A percentile compares a stretch with the other conserved stretches of the same genome.
Evolutionary conservation across 1,140 invertebrate genomes (phyloP).

Genomic region (Cydia strobilella): DNA sequence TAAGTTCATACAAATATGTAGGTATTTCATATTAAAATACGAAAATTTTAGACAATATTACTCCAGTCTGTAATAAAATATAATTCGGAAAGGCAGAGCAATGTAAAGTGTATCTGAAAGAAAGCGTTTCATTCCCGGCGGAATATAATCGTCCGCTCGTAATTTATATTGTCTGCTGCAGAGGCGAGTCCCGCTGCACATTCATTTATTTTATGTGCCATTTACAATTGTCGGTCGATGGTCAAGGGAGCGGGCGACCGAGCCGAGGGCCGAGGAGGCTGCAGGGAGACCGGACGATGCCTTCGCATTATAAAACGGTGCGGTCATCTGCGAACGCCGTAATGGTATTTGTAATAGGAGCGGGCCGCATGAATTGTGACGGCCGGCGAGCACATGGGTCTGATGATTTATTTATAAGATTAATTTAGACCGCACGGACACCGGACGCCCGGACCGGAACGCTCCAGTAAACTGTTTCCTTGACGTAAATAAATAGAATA

Average conservation of each 20-base stretch:
- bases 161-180: constrained; percentile 82
- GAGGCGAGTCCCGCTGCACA: constrained; percentile 80
- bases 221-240: constrained; percentile 82
- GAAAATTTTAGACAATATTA: not conserved
- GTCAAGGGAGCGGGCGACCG: constrained; percentile 77
- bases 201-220: constrained; percentile 82
- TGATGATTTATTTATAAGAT: constrained; percentile 70
- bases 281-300: constrained; percentile 57
- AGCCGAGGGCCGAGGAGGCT: constrained; percentile 43
- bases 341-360: constrained; percentile 76
- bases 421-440: constrained; percentile 51
- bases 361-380: constrained; percentile 63
- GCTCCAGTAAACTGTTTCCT: constrained; percentile 36
- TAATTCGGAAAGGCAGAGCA: constrained; percentile 35
- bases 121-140: constrained; percentile 75
- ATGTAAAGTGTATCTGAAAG: constrained; percentile 73
- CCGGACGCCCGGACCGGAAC: constrained; percentile 38
- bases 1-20: not conserved
- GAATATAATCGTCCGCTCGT: constrained; percentile 81
- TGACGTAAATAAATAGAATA: constrained; percentile 36
- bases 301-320: constrained; percentile 81
- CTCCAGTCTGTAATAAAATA: not conserved
- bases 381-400: constrained; percentile 50
- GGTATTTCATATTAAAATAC: not conserved
- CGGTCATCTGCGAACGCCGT: constrained; percentile 79